Evolutionary conservation across 30 jellyfish, hydroid and myxozoan species (phyloP).

Genomic region (Aurelia aurita): DNA sequence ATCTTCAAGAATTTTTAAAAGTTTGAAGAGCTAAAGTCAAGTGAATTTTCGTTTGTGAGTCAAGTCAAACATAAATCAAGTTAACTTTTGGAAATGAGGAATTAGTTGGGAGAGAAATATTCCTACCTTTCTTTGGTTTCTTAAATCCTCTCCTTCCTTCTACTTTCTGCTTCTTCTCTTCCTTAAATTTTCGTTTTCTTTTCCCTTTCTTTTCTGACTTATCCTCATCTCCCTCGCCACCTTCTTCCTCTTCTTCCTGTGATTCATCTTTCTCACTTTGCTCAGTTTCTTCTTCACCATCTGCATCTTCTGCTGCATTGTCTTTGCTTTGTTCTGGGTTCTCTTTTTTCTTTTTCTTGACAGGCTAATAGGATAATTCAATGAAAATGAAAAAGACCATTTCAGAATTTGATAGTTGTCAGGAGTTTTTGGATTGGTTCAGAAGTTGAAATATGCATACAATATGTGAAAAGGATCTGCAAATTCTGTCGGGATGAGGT

Average conservation of each 20-base stretch:
- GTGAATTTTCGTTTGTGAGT: no score
- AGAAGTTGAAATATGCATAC: no score
- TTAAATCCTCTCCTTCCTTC: conserved; percentile 52
- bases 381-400: no score
- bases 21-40: no score
- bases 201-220: conserved; percentile 17
- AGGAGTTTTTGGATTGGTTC: no score
- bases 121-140: conserved; percentile 35
- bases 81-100: no score
- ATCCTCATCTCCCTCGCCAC: conserved; percentile 12
- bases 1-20: no score
- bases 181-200: background rate
- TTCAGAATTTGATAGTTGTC: no score
- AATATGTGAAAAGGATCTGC: no score
- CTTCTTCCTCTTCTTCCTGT: conserved; percentile 34
- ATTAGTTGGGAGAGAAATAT: no score
- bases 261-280: conserved; percentile 51
- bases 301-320: conserved; percentile 54
- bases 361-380: background rate
- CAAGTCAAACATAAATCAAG: no score
- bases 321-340: conserved; percentile 21
- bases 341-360: conserved; percentile 52
- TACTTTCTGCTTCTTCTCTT: conserved; percentile 19
- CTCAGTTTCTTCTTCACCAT: conserved; percentile 60
- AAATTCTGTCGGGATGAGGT: no score